These are phyloP conservation scores for Scomber colias DNA, from an alignment of 2,113 vertebrate species.

Conservation along the genomic window DNA sequence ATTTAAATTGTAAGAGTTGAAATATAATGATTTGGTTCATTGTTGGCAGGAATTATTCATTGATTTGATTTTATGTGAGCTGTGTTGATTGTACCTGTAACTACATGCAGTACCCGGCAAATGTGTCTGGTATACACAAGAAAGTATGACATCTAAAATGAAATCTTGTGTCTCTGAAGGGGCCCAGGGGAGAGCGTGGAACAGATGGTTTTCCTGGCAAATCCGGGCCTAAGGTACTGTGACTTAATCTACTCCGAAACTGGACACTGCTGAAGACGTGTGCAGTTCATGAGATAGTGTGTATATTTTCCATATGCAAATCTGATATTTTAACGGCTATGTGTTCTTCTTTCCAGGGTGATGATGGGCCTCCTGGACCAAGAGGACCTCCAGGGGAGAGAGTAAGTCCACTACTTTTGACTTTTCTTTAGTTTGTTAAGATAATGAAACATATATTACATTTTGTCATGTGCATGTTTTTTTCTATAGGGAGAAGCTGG, in stretches of 20 bases:
- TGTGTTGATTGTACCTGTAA: background rate
- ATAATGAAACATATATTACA: no score
- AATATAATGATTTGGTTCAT: no score
- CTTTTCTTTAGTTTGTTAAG: background rate
- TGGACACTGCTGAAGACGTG: background rate
- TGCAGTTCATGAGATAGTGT: background rate
- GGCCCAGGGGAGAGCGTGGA: constrained; percentile 83
- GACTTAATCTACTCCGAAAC: constrained; percentile 13
- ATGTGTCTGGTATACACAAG: background rate
- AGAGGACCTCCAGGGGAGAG: constrained; percentile 84
- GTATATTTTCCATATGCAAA: constrained; percentile 38
- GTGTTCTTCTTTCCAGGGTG: constrained; percentile 69
- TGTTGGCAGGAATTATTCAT: no score
- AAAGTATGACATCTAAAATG: constrained; percentile 15
- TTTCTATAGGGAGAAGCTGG: constrained; percentile 81
- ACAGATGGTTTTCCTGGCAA: constrained; percentile 85
- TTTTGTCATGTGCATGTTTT: background rate
- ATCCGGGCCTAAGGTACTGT: constrained; percentile 82
- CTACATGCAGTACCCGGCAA: background rate
- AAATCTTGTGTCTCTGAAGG: constrained; percentile 73
- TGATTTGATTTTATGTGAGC: background rate
- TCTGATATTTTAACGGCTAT: background rate
- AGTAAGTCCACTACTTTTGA: constrained; percentile 67
- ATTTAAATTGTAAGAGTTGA: no score
- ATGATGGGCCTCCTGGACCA: constrained; percentile 84